Evolutionary conservation across 2,113 vertebrate genomes (phyloP), one percentile per base, ranked within the genome.

Genomic region (Verasper variegatus): DNA sequence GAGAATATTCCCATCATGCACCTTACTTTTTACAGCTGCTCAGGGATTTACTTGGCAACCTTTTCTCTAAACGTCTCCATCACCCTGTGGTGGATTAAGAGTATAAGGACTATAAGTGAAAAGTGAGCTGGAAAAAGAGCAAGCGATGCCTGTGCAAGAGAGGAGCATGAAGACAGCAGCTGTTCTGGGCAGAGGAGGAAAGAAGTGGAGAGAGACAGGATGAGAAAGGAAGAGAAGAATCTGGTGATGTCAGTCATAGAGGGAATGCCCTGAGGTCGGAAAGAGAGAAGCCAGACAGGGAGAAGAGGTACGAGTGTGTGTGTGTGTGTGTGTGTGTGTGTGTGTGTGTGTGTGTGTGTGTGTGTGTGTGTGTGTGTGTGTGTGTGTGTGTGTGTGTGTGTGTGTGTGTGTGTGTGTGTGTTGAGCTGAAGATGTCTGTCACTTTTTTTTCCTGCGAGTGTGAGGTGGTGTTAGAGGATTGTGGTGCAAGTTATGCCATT

Each of bases 211-310:
- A 10, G 54, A 56, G 45, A 55, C 31, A 69, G 27, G 75, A 69
- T 17, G 49, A 24, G 69, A 56, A 63, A 56, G 31, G 69, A 57
- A 31, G 60, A 74, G 60, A 31, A 68, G 72, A 80, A 71, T 66
- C 61, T 56, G 69, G 60, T 27, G 63, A 70, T 75, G 63, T 71
- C 68, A 42, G 81, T 52, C 61, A 60, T 10, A 56, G 66, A 73
- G 54, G 37, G 52, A 74, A 82, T 72, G 64, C 64, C 80, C 63
- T 13, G 37, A 82, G 76, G 78, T 85, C 52, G 21, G 76, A 66
- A 24, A 55, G 55, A 21, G 47, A 75, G 79, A 20, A 45, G 63
- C 15, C 21, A 60, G 66, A 78, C 42, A 21, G 57, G 58, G 49
- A 74, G 54, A 65, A 20, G 47, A 37, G 11, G 3, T 45, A 5